These are phyloP conservation scores for Morone saxatilis DNA, from an alignment of 2,113 vertebrate genomes.

Conservation along the genomic window DNA sequence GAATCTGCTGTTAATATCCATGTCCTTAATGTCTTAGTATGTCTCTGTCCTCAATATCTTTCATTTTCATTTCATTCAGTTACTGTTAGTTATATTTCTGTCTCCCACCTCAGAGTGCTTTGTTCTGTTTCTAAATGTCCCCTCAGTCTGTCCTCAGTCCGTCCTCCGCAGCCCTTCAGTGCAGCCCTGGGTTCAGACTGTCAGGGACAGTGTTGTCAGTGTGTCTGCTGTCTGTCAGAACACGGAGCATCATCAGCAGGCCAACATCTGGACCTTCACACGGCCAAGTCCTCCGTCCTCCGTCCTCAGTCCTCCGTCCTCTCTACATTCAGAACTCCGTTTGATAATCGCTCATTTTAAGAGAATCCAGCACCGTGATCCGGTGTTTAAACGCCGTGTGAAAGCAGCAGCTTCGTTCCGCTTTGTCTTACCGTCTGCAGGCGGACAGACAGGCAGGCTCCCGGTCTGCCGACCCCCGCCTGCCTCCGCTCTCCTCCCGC, in stretches of 20 bases:
- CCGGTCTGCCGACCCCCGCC: background rate
- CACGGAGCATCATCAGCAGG: constrained; percentile 38
- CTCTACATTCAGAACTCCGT: background rate
- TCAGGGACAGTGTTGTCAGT: constrained; percentile 15
- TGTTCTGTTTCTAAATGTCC: background rate
- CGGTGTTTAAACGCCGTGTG: constrained; percentile 3
- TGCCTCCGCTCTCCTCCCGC: background rate
- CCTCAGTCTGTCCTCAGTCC: constrained; percentile 4
- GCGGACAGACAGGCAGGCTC: constrained; percentile 47
- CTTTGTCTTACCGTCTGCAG: constrained; percentile 48
- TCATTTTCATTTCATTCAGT: too few species aligned
- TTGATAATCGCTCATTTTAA: background rate
- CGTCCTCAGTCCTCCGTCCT: too few species aligned
- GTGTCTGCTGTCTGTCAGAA: background rate
- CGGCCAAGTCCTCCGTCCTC: background rate
- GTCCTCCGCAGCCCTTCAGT: constrained; percentile 17
- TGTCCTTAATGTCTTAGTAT: background rate
- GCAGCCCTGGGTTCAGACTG: constrained; percentile 30
- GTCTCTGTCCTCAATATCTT: background rate
- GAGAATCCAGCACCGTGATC: constrained; percentile 15
- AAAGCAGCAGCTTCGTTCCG: background rate
- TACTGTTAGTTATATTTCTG: background rate
- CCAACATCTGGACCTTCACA: constrained; percentile 41
- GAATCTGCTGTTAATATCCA: background rate
- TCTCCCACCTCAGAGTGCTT: background rate